These are phyloP conservation scores for Brachypalpus laphriformis DNA, from an alignment of 2,888 invertebrate species.

Conservation along the genomic window DNA sequence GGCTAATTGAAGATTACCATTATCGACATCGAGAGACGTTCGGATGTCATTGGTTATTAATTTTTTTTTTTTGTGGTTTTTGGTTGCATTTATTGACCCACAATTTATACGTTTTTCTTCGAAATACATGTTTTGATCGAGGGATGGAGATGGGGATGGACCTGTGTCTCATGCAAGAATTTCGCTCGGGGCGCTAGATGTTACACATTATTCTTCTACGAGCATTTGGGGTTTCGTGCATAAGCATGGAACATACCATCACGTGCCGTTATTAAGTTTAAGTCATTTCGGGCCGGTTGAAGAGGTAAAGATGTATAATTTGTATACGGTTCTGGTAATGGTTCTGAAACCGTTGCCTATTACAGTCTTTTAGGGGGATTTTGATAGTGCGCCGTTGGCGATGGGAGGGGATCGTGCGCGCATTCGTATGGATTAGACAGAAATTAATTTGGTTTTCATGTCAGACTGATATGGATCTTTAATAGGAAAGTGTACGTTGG, in stretches of 20 bases:
- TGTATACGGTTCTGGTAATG: slow-evolving; percentile 41
- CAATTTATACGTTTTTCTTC: slow-evolving; percentile 44
- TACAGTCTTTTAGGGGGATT: slow-evolving; percentile 40
- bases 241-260: slow-evolving; percentile 19
- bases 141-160: neutral
- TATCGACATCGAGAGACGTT: slow-evolving; percentile 44
- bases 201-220: slow-evolving; percentile 27
- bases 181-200: slow-evolving; percentile 42
- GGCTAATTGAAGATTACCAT: slow-evolving; percentile 71
- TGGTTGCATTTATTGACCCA: slow-evolving; percentile 36
- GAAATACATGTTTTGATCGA: slow-evolving; percentile 11
- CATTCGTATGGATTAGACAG: neutral
- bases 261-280: slow-evolving; percentile 58
- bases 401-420: slow-evolving; percentile 15
- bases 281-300: slow-evolving; percentile 16
- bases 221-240: slow-evolving; percentile 32
- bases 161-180: slow-evolving; percentile 47
- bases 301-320: slow-evolving; percentile 54
- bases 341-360: slow-evolving; percentile 23
- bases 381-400: slow-evolving; percentile 7
- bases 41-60: slow-evolving; percentile 50
- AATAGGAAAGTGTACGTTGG: too few relatives aligned
- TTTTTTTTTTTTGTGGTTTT: slow-evolving; percentile 21
- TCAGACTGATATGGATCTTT: neutral
- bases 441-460: slow-evolving; percentile 1